Percentiles rank a stretch among this genome's conserved stretches.
phyloP scores from a whole-genome alignment of 1,140 invertebrate species.

The Cydia amplana region DNA sequence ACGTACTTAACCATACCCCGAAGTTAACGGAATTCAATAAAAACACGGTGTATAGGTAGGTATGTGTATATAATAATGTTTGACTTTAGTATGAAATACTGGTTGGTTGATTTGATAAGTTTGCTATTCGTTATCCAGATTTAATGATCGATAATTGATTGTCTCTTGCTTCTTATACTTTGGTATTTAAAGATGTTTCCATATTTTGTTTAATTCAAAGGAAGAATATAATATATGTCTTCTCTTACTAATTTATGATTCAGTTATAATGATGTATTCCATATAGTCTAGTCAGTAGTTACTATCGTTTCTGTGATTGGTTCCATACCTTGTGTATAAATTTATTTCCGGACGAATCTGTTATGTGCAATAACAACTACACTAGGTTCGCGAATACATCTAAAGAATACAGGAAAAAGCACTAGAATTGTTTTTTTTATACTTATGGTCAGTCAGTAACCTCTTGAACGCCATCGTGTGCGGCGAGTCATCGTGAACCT shows the following conservation, averaged over 20 bases:
- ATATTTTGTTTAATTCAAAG: not conserved
- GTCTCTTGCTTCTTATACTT: not conserved
- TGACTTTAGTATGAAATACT: not conserved
- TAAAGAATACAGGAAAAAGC: not conserved
- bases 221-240: not conserved
- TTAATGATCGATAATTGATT: slow-evolving; percentile 19
- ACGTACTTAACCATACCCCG: no score
- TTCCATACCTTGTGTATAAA: not conserved
- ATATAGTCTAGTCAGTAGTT: not conserved
- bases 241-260: not conserved
- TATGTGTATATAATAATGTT: not conserved
- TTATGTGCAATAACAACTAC: not conserved
- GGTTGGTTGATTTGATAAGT: slow-evolving; percentile 5
- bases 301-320: not conserved
- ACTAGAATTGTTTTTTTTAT: no score
- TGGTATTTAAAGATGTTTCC: no score
- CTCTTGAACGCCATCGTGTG: no score
- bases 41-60: no score
- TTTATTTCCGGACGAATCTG: not conserved
- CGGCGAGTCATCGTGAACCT: no score
- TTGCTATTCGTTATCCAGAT: slow-evolving; percentile 20
- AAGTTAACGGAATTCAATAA: no score
- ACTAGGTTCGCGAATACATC: slow-evolving; percentile 4
- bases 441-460: no score
- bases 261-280: not conserved